phyloP scores from a whole-genome alignment of 2,113 vertebrate species.

The Probosciger aterrimus region DNA sequence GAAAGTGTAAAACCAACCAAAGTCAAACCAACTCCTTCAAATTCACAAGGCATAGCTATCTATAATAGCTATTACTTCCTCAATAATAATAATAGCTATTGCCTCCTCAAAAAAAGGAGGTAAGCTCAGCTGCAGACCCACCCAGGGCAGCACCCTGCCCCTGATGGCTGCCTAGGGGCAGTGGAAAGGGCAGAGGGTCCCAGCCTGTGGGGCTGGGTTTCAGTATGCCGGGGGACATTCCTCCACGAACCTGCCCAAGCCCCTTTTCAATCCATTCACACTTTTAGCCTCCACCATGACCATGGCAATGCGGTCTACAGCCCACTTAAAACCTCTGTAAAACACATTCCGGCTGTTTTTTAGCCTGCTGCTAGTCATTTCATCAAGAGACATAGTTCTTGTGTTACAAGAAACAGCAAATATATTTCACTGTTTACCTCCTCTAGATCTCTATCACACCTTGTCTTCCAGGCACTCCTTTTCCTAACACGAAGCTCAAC shows the following conservation, averaged over 20 bases:
- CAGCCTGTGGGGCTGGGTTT: fast-evolving
- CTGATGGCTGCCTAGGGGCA: background rate
- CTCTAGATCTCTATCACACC: background rate
- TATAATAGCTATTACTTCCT: background rate
- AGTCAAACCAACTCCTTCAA: background rate
- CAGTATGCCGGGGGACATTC: background rate
- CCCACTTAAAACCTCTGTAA: background rate
- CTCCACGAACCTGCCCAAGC: background rate
- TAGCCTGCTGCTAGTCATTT: background rate
- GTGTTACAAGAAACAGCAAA: background rate
- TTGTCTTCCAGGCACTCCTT: background rate
- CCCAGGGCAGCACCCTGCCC: background rate
- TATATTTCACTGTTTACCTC: background rate
- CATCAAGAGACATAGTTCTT: background rate
- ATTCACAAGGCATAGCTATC: background rate
- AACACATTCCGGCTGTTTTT: background rate
- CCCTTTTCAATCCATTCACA: background rate
- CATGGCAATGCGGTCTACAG: background rate
- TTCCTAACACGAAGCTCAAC: background rate
- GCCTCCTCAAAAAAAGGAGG: background rate
- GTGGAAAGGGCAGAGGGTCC: background rate
- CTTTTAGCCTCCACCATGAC: background rate
- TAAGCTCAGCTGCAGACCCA: background rate
- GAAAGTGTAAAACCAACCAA: background rate
- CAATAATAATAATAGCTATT: background rate